Conservation (phyloP, 1,140 invertebrate genomes). For the Diuraphis noxia region DNA sequence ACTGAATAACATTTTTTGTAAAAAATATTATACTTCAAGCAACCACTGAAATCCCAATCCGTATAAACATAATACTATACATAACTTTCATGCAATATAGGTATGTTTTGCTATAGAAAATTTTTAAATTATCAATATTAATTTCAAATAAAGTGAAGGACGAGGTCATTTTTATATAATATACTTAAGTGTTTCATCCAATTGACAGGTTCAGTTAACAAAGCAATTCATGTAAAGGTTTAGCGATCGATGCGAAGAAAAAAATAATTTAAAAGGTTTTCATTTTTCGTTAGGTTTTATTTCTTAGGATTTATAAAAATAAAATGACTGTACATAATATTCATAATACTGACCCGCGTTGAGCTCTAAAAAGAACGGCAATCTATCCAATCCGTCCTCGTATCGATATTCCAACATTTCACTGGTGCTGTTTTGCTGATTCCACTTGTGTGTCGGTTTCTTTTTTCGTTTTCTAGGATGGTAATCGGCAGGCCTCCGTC, state of each 20-base stretch:
- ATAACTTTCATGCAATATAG: no score
- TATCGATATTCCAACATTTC: slow-evolving; percentile 59
- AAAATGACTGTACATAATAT: background rate
- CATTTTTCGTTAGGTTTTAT: slow-evolving; percentile 5
- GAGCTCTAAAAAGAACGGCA: slow-evolving; percentile 68
- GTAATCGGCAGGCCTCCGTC: slow-evolving; percentile 83
- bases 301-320: background rate
- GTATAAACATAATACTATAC: no score
- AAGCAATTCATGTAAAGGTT: slow-evolving; percentile 21
- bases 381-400: slow-evolving; percentile 63
- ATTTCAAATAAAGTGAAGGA: background rate
- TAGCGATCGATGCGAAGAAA: slow-evolving; percentile 7
- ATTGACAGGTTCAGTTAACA: slow-evolving; percentile 19
- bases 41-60: no score
- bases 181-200: background rate
- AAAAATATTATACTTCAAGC: no score
- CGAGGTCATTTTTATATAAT: background rate
- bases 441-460: slow-evolving; percentile 68
- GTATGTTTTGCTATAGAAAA: background rate
- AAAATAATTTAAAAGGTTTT: slow-evolving; percentile 43
- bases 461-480: slow-evolving; percentile 89
- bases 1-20: no score
- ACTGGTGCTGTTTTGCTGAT: slow-evolving; percentile 60
- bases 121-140: background rate
- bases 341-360: slow-evolving; percentile 63